A percentile compares a stretch with the other conserved stretches of the same genome.
Conservation (phyloP, 2,888 invertebrate species). For the Thelaira solivaga region DNA sequence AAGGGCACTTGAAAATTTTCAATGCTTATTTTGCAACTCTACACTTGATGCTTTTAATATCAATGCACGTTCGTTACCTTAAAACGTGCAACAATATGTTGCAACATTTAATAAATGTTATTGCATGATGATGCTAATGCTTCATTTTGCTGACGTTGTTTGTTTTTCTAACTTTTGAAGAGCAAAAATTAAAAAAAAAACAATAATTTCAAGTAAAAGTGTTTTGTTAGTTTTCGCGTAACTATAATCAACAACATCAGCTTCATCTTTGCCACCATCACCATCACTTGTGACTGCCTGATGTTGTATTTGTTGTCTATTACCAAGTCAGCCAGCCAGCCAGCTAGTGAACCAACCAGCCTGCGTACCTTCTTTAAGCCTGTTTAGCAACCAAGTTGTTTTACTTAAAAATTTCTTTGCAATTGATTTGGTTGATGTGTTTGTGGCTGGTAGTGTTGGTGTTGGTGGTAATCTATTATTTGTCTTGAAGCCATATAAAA, state of each 20-base stretch:
- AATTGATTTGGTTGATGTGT: conserved; percentile 19
- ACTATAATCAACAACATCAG: conserved; percentile 39
- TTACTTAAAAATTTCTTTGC: conserved; percentile 13
- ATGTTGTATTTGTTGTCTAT: conserved; percentile 4
- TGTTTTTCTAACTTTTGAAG: conserved; percentile 7
- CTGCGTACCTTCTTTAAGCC: conserved; percentile 37
- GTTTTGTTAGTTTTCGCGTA: conserved; percentile 51
- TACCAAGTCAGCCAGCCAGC: background rate
- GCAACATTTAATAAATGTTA: conserved; percentile 54
- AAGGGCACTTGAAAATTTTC: background rate
- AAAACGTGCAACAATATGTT: conserved; percentile 36
- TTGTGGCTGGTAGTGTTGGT: conserved; percentile 16
- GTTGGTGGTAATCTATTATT: conserved; percentile 57
- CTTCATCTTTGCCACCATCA: conserved; percentile 20
- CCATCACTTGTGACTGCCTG: conserved; percentile 5
- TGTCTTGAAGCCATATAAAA: conserved; percentile 62
- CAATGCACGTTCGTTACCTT: background rate
- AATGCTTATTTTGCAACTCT: background rate
- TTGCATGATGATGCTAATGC: conserved; percentile 48
- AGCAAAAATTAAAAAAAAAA: background rate
- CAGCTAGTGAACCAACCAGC: background rate
- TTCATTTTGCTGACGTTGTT: conserved; percentile 27
- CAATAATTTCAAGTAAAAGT: conserved; percentile 44
- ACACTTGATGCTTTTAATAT: background rate
- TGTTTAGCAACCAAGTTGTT: conserved; percentile 18